Conservation (phyloP, 2,113 vertebrate genomes). For the Callipepla californica region DNA sequence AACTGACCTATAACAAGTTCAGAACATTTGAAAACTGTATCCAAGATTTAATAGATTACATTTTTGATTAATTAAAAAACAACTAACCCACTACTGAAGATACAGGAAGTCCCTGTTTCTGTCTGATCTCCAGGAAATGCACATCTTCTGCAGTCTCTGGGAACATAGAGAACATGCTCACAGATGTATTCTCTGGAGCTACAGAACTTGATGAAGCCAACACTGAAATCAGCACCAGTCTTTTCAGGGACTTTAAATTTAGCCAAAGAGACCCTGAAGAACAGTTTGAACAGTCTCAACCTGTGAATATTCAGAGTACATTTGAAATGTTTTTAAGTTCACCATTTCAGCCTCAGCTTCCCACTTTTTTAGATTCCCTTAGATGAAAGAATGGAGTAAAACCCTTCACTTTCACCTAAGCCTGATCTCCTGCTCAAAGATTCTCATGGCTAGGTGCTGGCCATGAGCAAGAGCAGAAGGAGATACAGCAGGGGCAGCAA, state of each 20-base stretch:
- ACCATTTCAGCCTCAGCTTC: not conserved
- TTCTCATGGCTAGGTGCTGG: not conserved
- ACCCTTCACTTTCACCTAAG: not conserved
- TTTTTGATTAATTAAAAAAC: not conserved
- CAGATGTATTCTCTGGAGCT: not conserved
- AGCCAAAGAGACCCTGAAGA: not conserved
- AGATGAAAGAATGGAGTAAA: not conserved
- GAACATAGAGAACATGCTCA: not conserved
- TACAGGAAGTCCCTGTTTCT: no score
- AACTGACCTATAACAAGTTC: not conserved
- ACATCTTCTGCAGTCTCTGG: not conserved
- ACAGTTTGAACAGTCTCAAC: not conserved
- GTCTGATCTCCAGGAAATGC: not conserved
- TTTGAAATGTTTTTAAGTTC: not conserved
- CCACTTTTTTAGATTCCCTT: not conserved
- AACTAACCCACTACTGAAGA: not conserved
- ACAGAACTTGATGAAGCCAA: not conserved
- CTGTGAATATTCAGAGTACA: not conserved
- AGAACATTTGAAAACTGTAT: not conserved
- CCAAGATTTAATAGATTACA: not conserved
- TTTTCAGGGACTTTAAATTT: not conserved
- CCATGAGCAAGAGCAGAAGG: not conserved
- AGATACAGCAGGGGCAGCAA: not conserved
- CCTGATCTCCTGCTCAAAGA: not conserved
- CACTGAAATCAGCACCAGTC: not conserved